Conservation (phyloP, 2,888 invertebrate genomes). For the Barypeithes pellucidus region DNA sequence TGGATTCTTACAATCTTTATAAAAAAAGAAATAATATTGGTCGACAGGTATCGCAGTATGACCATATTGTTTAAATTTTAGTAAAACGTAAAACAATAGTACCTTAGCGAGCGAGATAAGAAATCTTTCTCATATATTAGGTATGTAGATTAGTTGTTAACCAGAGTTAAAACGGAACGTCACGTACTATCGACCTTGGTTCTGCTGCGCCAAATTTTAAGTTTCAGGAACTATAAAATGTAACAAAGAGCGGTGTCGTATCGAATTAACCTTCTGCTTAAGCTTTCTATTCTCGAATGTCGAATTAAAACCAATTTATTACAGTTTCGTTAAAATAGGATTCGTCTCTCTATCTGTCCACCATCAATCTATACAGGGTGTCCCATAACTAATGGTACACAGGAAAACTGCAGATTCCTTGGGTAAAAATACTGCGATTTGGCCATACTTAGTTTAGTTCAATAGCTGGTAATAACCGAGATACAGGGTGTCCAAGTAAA, state of each 20-base stretch:
- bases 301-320: neutral
- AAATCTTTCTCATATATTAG: neutral
- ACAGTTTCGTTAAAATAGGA: neutral
- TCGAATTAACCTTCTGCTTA: neutral
- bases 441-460: too few species aligned
- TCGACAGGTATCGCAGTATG: too few species aligned
- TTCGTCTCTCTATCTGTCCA: neutral
- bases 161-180: neutral
- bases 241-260: neutral
- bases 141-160: constrained; percentile 4
- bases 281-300: neutral
- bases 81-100: constrained; percentile 8
- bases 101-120: constrained; percentile 9
- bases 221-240: constrained; percentile 2
- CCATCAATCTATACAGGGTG: too few species aligned
- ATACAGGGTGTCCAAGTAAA: too few species aligned
- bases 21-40: too few species aligned
- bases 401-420: too few species aligned
- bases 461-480: too few species aligned
- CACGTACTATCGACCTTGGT: neutral
- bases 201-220: neutral
- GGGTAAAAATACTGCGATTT: too few species aligned
- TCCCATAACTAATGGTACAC: too few species aligned
- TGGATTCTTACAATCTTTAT: too few species aligned
- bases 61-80: neutral